Conservation (phyloP, 2,888 invertebrate species). For the Pardosa pseudoannulata region DNA sequence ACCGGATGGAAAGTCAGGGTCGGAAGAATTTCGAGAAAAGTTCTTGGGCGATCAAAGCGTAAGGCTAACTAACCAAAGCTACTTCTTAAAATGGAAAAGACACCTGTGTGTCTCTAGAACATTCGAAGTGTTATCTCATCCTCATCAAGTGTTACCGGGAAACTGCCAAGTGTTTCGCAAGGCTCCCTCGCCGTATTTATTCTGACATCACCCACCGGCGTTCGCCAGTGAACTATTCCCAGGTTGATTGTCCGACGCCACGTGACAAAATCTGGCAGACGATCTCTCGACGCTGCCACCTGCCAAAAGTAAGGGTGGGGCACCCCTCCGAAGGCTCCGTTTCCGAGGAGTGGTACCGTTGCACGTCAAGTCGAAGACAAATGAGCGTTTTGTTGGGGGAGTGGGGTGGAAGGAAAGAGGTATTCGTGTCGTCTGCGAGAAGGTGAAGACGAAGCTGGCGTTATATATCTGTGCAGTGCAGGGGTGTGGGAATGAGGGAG, state of each 20-base stretch:
- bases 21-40: no score
- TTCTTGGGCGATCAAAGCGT: background rate
- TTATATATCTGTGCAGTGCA: constrained; percentile 4
- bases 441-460: background rate
- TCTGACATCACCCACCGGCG: constrained; percentile 1
- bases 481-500: no score
- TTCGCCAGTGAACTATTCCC: constrained; percentile 12
- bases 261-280: constrained; percentile 53
- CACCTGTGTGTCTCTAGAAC: no score
- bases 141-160: no score
- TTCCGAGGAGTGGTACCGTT: background rate
- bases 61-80: background rate
- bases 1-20: no score
- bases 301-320: constrained; percentile 57
- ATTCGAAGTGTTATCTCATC: no score
- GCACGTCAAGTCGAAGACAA: constrained; percentile 22
- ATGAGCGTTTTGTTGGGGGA: no score
- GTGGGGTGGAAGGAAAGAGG: constrained; percentile 10
- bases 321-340: background rate
- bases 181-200: background rate
- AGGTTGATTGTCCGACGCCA: constrained; percentile 60
- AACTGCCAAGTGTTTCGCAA: background rate
- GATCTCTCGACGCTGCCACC: constrained; percentile 25
- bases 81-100: no score
- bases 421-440: constrained; percentile 23